phyloP scores from a whole-genome alignment of 2,113 vertebrate genomes.

The Oreochromis spilurus region DNA sequence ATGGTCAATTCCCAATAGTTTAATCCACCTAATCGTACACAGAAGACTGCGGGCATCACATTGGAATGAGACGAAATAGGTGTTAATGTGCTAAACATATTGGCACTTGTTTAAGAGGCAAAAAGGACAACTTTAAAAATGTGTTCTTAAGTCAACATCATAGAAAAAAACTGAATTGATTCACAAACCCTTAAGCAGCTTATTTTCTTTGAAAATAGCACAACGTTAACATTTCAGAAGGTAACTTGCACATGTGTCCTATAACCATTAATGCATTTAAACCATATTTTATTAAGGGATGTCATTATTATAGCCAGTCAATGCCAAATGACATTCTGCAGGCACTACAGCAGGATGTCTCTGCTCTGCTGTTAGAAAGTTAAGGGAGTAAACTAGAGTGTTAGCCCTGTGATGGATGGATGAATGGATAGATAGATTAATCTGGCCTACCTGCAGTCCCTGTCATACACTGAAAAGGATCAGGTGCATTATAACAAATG shows the following conservation, averaged over 20 bases:
- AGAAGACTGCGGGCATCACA: background rate
- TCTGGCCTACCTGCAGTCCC: background rate
- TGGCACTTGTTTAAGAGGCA: background rate
- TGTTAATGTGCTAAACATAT: background rate
- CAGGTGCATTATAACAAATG: background rate
- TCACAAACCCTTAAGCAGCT: background rate
- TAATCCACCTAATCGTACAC: constrained; percentile 58
- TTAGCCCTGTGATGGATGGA: background rate
- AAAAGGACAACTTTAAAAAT: background rate
- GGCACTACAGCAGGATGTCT: background rate
- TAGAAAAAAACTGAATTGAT: background rate
- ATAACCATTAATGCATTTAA: background rate
- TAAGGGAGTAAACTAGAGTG: background rate
- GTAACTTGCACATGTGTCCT: background rate
- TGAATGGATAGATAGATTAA: background rate
- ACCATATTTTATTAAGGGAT: fast-evolving
- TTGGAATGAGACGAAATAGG: background rate
- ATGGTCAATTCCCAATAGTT: constrained; percentile 60
- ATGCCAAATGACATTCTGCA: background rate
- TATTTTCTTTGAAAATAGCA: background rate
- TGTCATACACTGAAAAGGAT: background rate
- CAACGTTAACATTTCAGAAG: background rate
- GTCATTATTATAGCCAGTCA: background rate
- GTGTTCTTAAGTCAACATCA: background rate
- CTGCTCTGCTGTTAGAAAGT: background rate